phyloP scores from a whole-genome alignment of 2,888 invertebrate genomes.

The Eupithecia insigniata region DNA sequence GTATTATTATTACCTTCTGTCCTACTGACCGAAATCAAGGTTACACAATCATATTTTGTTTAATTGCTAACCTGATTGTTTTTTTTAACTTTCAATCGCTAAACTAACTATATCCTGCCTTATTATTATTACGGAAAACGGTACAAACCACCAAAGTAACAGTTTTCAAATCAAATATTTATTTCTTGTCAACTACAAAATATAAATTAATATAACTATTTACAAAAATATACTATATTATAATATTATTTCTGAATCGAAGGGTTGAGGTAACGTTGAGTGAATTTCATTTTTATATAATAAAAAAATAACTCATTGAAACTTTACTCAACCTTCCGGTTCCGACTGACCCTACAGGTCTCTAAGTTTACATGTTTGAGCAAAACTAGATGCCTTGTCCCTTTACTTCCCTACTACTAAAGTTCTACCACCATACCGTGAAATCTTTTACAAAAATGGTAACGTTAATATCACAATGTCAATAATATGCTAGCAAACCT shows the following conservation, averaged over 20 bases:
- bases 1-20: not conserved
- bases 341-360: not conserved
- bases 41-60: not conserved
- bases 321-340: not conserved
- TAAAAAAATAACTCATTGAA: not conserved
- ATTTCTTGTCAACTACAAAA: slow-evolving; percentile 53
- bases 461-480: slow-evolving; percentile 43
- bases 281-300: not conserved
- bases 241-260: no score
- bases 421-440: slow-evolving; percentile 65
- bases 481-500: slow-evolving; percentile 7
- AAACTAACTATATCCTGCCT: not conserved
- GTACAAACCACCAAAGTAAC: not conserved
- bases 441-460: slow-evolving; percentile 36
- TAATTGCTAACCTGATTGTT: not conserved
- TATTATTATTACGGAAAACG: not conserved
- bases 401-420: slow-evolving; percentile 48
- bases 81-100: not conserved
- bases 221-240: slow-evolving; percentile 59
- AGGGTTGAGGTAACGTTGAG: not conserved
- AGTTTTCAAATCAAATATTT: slow-evolving; percentile 39
- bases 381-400: slow-evolving; percentile 53
- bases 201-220: slow-evolving; percentile 64
- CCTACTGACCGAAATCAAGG: not conserved
- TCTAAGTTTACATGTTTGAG: slow-evolving; percentile 51